phyloP scores from a whole-genome alignment of 2,113 vertebrate species.

The Crotophaga sulcirostris region DNA sequence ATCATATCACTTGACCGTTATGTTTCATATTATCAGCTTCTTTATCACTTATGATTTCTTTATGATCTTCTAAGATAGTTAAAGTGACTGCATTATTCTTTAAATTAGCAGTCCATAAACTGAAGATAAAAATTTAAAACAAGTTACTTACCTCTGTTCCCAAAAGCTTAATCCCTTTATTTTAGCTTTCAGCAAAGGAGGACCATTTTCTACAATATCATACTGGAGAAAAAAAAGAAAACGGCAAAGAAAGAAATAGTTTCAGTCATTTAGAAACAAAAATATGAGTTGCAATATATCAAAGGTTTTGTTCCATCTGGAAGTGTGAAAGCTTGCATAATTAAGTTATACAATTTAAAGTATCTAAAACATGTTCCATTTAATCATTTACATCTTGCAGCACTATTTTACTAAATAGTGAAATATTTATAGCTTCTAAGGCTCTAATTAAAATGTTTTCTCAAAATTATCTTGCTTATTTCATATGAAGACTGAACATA shows the following conservation, averaged over 20 bases:
- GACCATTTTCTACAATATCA: not conserved
- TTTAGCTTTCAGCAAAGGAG: not conserved
- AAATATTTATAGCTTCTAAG: slow-evolving; percentile 24
- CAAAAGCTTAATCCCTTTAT: not conserved
- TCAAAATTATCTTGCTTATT: slow-evolving; percentile 6
- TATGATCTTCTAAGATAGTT: not conserved
- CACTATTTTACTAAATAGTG: slow-evolving; percentile 12
- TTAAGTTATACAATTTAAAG: not conserved
- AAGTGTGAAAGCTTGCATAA: not conserved
- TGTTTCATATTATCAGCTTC: not conserved
- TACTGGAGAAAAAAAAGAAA: fast-evolving
- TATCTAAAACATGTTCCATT: not conserved
- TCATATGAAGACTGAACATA: not conserved
- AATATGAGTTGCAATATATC: not conserved
- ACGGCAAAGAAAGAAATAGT: fast-evolving
- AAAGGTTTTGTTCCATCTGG: not conserved
- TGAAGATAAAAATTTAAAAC: not conserved
- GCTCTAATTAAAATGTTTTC: slow-evolving; percentile 28
- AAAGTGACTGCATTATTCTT: not conserved
- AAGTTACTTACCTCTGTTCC: not conserved
- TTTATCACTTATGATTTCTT: not conserved
- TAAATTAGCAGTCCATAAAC: not conserved
- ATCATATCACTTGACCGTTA: not conserved
- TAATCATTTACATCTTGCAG: not conserved
- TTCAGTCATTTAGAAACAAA: not conserved